These are phyloP conservation scores for Paraescarpia echinospica DNA, from an alignment of 1,140 invertebrate genomes.

Conservation along the genomic window DNA sequence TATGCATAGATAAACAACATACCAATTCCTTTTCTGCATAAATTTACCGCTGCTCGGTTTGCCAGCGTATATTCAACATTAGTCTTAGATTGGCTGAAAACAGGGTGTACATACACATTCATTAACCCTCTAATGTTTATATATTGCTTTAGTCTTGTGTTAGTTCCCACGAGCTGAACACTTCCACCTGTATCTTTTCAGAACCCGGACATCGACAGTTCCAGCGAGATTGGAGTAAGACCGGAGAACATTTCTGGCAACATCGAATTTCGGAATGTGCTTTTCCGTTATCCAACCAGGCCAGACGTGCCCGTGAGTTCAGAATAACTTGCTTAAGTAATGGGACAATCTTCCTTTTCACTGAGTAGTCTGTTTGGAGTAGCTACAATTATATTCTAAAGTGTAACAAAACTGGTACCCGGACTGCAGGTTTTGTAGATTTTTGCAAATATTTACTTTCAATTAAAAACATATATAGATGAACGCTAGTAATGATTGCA, in stretches of 20 bases:
- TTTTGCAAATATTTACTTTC: too few species aligned
- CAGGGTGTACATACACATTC: neutral
- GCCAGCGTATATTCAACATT: neutral
- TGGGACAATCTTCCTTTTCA: constrained; percentile 4
- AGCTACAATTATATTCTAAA: too few species aligned
- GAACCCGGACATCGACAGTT: constrained; percentile 73
- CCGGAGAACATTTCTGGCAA: constrained; percentile 68
- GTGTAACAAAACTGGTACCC: too few species aligned
- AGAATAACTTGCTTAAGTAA: neutral
- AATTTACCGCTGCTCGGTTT: neutral
- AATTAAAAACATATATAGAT: too few species aligned
- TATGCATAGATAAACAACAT: too few species aligned
- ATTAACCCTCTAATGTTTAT: neutral
- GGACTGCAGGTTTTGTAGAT: too few species aligned
- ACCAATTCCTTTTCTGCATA: neutral
- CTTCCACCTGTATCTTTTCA: constrained; percentile 19
- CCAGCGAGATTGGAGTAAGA: constrained; percentile 65
- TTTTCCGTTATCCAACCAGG: constrained; percentile 82
- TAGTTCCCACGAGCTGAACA: neutral
- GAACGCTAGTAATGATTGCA: too few species aligned
- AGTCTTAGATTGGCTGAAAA: neutral
- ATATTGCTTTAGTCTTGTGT: neutral
- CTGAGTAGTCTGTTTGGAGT: neutral
- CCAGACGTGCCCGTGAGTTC: constrained; percentile 58
- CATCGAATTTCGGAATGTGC: constrained; percentile 80